Percentiles rank a stretch among this genome's conserved stretches.
Conservation (phyloP, 2,797 vertebrate species). For the Tenualosa ilisha region DNA sequence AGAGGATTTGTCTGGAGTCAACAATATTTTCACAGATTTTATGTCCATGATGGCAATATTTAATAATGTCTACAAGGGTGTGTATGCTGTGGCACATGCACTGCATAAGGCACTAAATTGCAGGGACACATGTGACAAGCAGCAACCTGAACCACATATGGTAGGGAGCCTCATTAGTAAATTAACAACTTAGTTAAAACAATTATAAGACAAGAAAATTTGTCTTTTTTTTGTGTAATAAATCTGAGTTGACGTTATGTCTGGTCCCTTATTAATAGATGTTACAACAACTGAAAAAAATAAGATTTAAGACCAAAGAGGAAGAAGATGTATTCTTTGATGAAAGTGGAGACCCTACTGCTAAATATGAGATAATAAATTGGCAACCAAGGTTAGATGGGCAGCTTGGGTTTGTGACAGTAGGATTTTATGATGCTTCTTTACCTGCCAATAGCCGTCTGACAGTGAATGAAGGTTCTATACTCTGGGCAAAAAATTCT, state of each 20-base stretch:
- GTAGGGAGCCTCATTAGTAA: slow-evolving; percentile 51
- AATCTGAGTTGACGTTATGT: not conserved
- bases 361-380: slow-evolving; percentile 75
- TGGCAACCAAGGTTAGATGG: slow-evolving; percentile 64
- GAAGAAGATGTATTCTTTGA: slow-evolving; percentile 71
- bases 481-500: slow-evolving; percentile 63
- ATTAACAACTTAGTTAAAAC: too few relatives aligned
- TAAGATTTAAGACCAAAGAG: slow-evolving; percentile 63
- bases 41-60: slow-evolving; percentile 70
- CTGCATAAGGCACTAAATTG: slow-evolving; percentile 66
- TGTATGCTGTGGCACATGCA: slow-evolving; percentile 71
- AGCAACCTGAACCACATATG: slow-evolving; percentile 56
- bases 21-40: slow-evolving; percentile 65
- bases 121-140: slow-evolving; percentile 58
- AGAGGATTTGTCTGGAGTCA: slow-evolving; percentile 56
- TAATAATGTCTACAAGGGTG: slow-evolving; percentile 72
- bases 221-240: not conserved
- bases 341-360: slow-evolving; percentile 69
- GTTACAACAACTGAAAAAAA: slow-evolving; percentile 61
- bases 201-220: not conserved
- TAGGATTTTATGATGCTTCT: slow-evolving; percentile 71
- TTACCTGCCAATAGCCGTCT: slow-evolving; percentile 56
- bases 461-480: slow-evolving; percentile 51
- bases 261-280: slow-evolving; percentile 53
- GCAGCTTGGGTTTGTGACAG: slow-evolving; percentile 65